phyloP scores from a whole-genome alignment of 2,797 vertebrate species.

The Aphelocoma californica region DNA sequence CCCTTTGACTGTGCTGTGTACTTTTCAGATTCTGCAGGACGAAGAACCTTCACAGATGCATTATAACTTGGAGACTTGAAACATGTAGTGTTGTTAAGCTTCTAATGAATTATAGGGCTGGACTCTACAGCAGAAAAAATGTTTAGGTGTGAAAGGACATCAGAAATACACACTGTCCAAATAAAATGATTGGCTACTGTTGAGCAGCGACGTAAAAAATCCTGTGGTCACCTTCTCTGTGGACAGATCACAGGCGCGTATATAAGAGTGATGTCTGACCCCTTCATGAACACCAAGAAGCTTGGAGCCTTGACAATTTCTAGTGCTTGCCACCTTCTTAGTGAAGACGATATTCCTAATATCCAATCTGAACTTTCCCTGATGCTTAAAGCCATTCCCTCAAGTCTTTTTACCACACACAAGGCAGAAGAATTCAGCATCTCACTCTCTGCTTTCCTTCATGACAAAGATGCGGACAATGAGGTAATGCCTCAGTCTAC shows the following conservation, averaged over 20 bases:
- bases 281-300: not conserved
- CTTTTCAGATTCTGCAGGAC: not conserved
- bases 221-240: not conserved
- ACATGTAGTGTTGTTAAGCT: not conserved
- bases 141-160: not conserved
- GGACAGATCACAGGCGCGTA: not conserved
- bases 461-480: not conserved
- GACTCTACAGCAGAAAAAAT: not conserved
- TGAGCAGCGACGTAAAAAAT: not conserved
- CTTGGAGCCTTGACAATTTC: not conserved
- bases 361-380: not conserved
- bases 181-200: not conserved
- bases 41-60: not conserved
- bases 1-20: not conserved
- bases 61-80: not conserved
- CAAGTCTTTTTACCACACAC: not conserved
- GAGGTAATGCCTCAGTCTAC: not conserved
- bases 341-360: not conserved
- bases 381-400: not conserved
- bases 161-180: not conserved
- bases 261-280: not conserved
- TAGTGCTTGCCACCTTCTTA: not conserved
- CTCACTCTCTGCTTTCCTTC: not conserved
- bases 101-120: not conserved
- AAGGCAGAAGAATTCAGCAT: not conserved